Base-by-base conservation (phyloP, 2,797 vertebrate genomes). In the Paguma larvata region DNA sequence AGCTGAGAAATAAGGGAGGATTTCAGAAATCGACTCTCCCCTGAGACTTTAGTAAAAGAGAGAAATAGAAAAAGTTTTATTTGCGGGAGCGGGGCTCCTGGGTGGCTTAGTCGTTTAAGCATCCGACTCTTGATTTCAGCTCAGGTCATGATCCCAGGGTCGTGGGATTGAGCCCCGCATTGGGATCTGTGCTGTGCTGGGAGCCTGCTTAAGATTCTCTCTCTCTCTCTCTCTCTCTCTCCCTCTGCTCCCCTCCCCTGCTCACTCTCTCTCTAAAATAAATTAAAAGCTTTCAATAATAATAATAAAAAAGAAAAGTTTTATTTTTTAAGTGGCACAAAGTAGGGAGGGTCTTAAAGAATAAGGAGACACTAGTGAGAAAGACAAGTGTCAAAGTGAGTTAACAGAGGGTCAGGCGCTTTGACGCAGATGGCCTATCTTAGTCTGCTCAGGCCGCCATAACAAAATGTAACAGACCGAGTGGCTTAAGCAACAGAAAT, bases 51-150 rank as follows among this genome's bases (percentile, higher is more conserved):
- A 72, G 15, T 68, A 80, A 88, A 91, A 63, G n/a, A 65, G 38
- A 77, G 21, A 94, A 94, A 93, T 56, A 80, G 41, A 5, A 59
- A 92, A 91, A 68, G 10, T 23, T 27, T 78, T 82, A 13, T 86
- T 79, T 32, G 18, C 19, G 56, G 56, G 7, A 21, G 21, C 2
- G 56, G 7, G 56, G 21, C 2, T 21, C 56, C 56, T 59, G 56
- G 56, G 56, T 23, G 21, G 21, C 56, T 59, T 19, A 59, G 56
- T 59, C 21, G 8, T 19, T 23, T 59, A 21, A 10, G 56, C 21
- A 10, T 59, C 21, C 8, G 3, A 59, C 21, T 23, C 56, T 59
- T 59, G 56, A 23, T 59, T 59, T 59, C 56, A 59, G 56, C 21
- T 59, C 56, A 59, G 56, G 56, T 59, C 56, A 59, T 3, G 8